Conservation (phyloP, 2,797 vertebrate species). For the Phrynocephalus guinanensis region DNA sequence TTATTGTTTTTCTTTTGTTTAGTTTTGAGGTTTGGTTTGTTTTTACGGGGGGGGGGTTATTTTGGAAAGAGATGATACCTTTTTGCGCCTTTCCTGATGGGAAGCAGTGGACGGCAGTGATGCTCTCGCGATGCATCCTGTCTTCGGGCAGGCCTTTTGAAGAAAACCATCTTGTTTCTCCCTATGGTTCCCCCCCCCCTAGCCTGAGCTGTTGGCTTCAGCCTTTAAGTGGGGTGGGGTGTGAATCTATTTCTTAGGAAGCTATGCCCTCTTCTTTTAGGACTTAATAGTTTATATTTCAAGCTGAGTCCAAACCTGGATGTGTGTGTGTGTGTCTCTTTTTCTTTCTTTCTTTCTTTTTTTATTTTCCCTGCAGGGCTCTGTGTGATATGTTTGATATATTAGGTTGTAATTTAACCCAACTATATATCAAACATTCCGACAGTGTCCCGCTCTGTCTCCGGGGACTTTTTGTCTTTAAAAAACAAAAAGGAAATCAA, state of each 20-base stretch:
- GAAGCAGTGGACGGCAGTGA: background rate
- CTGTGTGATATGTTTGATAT: constrained; percentile 99
- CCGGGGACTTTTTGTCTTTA: constrained; percentile 79
- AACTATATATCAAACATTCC: constrained; percentile 99
- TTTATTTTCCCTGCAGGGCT: constrained; percentile 88
- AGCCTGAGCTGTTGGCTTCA: constrained; percentile 40
- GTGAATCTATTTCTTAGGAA: background rate
- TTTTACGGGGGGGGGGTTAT: too few relatives aligned
- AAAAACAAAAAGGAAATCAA: constrained; percentile 30
- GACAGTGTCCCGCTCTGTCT: constrained; percentile 99
- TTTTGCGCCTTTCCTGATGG: background rate
- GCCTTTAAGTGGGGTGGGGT: constrained; percentile 46
- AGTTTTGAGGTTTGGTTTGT: too few relatives aligned
- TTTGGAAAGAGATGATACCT: background rate
- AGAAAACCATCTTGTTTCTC: background rate
- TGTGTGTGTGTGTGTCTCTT: too few relatives aligned
- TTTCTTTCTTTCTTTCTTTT: constrained; percentile 72
- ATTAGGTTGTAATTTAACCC: constrained; percentile 99
- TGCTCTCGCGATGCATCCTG: background rate
- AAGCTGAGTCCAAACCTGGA: constrained; percentile 86
- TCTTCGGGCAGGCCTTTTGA: constrained; percentile 39
- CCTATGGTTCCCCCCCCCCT: constrained; percentile 24
- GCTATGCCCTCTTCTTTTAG: constrained; percentile 23
- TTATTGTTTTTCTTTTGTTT: too few relatives aligned
- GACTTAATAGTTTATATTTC: constrained; percentile 53